Evolutionary conservation across 2,797 vertebrate species (phyloP).

Genomic region (Melanotaenia pygmaea): DNA sequence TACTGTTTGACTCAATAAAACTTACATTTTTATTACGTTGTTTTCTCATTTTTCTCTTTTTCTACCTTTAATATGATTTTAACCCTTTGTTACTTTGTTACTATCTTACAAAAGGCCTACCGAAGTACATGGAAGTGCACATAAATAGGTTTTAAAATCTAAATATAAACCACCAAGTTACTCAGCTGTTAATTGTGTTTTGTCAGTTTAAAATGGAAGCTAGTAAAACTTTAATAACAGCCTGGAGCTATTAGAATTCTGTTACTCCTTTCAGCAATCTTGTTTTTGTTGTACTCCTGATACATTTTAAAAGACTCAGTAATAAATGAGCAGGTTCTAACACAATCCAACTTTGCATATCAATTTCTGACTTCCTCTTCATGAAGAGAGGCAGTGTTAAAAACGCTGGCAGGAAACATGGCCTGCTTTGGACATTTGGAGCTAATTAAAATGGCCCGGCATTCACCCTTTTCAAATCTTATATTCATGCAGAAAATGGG

Average conservation of each 20-base stretch:
- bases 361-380: slow-evolving; percentile 25
- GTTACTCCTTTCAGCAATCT: not conserved
- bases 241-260: not conserved
- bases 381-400: slow-evolving; percentile 15
- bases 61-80: too few species aligned
- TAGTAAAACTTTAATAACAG: not conserved
- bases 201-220: slow-evolving; percentile 11
- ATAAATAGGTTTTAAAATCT: not conserved
- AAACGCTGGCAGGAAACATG: slow-evolving; percentile 25
- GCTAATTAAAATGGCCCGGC: slow-evolving; percentile 64
- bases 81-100: not conserved
- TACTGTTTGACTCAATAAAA: too few species aligned
- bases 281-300: slow-evolving; percentile 3
- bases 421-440: slow-evolving; percentile 43
- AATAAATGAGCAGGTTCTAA: slow-evolving; percentile 10
- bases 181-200: slow-evolving; percentile 4
- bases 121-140: not conserved
- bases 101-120: not conserved
- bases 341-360: slow-evolving; percentile 24
- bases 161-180: not conserved
- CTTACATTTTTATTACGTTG: too few species aligned
- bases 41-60: too few species aligned
- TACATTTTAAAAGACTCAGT: not conserved
- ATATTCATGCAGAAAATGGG: slow-evolving; percentile 69
- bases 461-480: slow-evolving; percentile 56